Evolutionary conservation across 2,797 vertebrate genomes (phyloP).

Genomic region (Crocodylus rhombifer): DNA sequence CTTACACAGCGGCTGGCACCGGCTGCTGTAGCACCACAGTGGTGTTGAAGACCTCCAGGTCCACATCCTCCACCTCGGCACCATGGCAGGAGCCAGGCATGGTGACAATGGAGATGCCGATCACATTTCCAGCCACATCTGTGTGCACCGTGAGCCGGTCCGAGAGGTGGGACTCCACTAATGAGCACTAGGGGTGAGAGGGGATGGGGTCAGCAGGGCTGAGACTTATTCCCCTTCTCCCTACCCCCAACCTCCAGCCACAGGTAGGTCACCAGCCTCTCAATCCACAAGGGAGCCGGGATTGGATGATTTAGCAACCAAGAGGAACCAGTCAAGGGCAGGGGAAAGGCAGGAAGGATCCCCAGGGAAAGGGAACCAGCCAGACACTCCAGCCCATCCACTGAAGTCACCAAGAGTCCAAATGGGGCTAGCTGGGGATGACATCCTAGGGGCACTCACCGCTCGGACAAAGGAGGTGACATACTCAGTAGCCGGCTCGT

Average conservation of each 20-base stretch:
- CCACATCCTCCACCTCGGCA: constrained; percentile 88
- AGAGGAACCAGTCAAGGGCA: too few relatives aligned
- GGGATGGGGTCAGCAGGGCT: too few relatives aligned
- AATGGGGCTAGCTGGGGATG: background rate
- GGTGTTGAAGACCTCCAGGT: constrained; percentile 92
- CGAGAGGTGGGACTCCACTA: constrained; percentile 92
- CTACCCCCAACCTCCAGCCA: too few relatives aligned
- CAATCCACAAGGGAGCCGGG: too few relatives aligned
- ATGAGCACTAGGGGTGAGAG: constrained; percentile 83
- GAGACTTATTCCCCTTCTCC: too few relatives aligned
- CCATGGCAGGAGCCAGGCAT: constrained; percentile 88
- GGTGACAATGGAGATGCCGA: constrained; percentile 90
- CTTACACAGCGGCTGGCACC: constrained; percentile 86
- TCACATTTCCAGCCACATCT: constrained; percentile 89
- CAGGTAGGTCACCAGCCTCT: too few relatives aligned
- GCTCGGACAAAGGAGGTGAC: constrained; percentile 92
- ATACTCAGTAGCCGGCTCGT: constrained; percentile 80
- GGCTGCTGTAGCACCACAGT: constrained; percentile 86
- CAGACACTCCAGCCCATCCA: too few relatives aligned
- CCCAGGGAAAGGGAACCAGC: too few relatives aligned
- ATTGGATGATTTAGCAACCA: too few relatives aligned
- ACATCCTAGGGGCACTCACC: constrained; percentile 77
- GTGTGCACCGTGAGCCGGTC: constrained; percentile 90
- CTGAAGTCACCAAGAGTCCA: rapidly evolving
- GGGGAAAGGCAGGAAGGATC: too few relatives aligned